A percentile compares a stretch with the other conserved stretches of the same genome.
Evolutionary conservation across 2,113 vertebrate genomes (phyloP).

Genomic region (Propithecus coquereli): DNA sequence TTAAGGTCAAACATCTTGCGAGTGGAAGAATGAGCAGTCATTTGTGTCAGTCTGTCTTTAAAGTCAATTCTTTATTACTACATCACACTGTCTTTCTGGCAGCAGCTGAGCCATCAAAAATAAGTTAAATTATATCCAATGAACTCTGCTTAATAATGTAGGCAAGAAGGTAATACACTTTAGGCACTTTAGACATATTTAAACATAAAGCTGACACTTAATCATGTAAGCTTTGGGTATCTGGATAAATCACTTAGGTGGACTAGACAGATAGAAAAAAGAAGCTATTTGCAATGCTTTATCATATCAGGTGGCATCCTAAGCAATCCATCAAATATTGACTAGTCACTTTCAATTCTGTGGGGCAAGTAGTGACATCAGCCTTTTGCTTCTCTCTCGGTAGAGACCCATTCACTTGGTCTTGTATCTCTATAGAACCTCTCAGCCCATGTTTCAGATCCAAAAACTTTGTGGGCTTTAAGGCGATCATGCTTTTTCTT

Average conservation of each 20-base stretch:
- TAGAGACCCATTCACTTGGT: not conserved
- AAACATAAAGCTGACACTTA: conserved; percentile 39
- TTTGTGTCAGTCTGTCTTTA: not conserved
- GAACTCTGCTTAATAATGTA: not conserved
- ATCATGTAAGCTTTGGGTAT: conserved; percentile 46
- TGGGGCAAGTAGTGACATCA: not conserved
- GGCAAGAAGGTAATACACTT: not conserved
- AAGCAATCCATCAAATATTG: conserved; percentile 36
- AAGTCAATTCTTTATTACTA: not conserved
- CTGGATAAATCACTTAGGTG: conserved; percentile 23
- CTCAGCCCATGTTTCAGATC: not conserved
- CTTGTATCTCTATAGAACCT: not conserved
- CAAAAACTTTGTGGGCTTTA: not conserved
- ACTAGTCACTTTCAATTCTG: conserved; percentile 51
- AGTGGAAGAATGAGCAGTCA: not conserved
- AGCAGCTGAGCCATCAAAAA: conserved; percentile 38
- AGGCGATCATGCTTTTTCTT: conserved; percentile 21
- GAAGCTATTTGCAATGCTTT: not conserved
- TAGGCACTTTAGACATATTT: not conserved
- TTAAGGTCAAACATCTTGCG: not conserved
- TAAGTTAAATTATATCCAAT: conserved; percentile 9
- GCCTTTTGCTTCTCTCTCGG: not conserved
- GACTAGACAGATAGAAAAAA: not conserved
- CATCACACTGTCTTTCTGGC: not conserved
- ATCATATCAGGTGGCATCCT: not conserved